phyloP scores from a whole-genome alignment of 2,797 vertebrate species.

The Pangasius sanitwongsei region DNA sequence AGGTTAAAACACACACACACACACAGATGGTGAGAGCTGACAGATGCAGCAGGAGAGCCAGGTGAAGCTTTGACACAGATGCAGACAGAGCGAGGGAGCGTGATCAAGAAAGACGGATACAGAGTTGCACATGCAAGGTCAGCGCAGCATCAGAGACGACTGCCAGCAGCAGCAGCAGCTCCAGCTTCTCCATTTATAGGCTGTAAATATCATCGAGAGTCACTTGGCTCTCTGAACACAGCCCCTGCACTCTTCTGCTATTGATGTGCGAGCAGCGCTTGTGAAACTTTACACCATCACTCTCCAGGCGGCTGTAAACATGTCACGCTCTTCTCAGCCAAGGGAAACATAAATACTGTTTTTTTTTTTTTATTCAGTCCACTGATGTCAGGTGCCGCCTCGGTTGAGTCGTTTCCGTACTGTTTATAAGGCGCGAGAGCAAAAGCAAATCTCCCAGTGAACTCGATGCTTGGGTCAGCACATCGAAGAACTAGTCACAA shows the following conservation, averaged over 20 bases:
- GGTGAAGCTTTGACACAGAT: not conserved
- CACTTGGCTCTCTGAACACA: not conserved
- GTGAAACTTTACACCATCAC: constrained; percentile 24
- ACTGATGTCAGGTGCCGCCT: not conserved
- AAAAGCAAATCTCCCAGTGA: no score
- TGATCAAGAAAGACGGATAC: not conserved
- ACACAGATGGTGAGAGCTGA: constrained; percentile 13
- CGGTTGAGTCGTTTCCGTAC: not conserved
- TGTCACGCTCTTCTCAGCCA: not conserved
- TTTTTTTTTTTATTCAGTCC: not conserved
- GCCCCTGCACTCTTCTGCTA: not conserved
- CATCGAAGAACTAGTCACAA: not conserved
- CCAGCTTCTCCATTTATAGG: constrained; percentile 28
- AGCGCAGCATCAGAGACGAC: not conserved
- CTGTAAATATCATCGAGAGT: constrained; percentile 31
- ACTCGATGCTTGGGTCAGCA: not conserved
- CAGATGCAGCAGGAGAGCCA: constrained; percentile 9
- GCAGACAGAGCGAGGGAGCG: not conserved
- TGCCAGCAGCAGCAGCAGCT: not conserved
- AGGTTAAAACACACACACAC: constrained; percentile 20
- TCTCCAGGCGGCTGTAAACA: constrained; percentile 16
- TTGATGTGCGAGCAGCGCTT: constrained; percentile 12
- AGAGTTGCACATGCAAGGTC: not conserved
- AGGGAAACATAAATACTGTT: not conserved
- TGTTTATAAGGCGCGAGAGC: no score